These are phyloP conservation scores for Anneissia japonica DNA, from an alignment of 35 echinoderm and acorn worm genomes.

Conservation along the genomic window DNA sequence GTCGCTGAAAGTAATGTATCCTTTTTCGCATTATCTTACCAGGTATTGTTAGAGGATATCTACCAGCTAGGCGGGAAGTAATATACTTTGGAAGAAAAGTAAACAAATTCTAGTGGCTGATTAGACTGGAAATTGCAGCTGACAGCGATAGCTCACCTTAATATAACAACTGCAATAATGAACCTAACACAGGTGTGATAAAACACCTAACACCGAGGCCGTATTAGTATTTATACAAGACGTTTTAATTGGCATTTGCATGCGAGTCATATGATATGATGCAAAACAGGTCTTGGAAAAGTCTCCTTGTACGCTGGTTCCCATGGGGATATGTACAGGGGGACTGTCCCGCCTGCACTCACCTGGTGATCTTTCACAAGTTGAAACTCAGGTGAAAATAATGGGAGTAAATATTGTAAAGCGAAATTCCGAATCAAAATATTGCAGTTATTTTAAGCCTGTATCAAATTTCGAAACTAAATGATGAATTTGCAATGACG, in stretches of 20 bases:
- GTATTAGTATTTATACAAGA: not conserved
- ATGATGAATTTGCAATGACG: too few species aligned
- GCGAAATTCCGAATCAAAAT: too few species aligned
- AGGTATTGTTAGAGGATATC: too few species aligned
- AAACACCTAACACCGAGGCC: not conserved
- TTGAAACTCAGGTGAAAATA: not conserved
- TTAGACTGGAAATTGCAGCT: not conserved
- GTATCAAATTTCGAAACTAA: too few species aligned
- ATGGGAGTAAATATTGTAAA: too few species aligned
- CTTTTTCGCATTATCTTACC: too few species aligned
- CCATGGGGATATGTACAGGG: not conserved
- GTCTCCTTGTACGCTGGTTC: not conserved
- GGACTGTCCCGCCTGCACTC: not conserved
- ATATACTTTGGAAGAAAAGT: not conserved
- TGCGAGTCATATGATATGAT: not conserved
- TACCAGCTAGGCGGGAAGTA: not conserved
- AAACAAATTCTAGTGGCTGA: not conserved
- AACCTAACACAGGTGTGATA: not conserved
- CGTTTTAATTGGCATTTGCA: not conserved
- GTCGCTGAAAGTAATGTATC: too few species aligned
- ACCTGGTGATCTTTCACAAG: not conserved
- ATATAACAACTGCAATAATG: not conserved
- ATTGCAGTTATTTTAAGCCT: too few species aligned
- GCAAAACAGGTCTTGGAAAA: not conserved
- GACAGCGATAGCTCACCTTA: not conserved